A percentile compares a stretch with the other conserved stretches of the same genome.
These are phyloP conservation scores for Gymnodraco acuticeps DNA, from an alignment of 2,797 vertebrate species.

Conservation along the genomic window DNA sequence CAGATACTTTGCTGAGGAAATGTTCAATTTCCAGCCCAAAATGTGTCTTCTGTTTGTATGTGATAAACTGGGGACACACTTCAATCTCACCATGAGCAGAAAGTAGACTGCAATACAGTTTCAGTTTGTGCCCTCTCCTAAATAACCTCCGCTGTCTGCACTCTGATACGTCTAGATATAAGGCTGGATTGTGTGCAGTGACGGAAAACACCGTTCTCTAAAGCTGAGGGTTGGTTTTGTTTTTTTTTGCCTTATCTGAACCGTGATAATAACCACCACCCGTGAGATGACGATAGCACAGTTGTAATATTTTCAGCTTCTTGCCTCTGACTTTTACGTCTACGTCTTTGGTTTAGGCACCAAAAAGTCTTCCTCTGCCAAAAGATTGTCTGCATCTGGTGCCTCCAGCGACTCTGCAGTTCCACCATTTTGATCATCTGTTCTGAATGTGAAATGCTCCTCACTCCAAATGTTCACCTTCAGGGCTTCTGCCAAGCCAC, in stretches of 20 bases:
- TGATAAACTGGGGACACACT: slow-evolving; percentile 34
- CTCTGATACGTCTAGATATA: slow-evolving; percentile 35
- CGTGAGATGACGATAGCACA: slow-evolving; percentile 43
- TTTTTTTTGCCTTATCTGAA: slow-evolving; percentile 31
- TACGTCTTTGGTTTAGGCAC: slow-evolving; percentile 47
- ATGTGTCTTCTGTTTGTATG: slow-evolving; percentile 2
- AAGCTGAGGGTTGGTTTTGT: slow-evolving; percentile 1
- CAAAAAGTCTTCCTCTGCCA: slow-evolving; percentile 47
- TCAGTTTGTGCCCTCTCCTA: slow-evolving; percentile 33
- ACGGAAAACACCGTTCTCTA: slow-evolving; percentile 13
- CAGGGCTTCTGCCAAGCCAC: slow-evolving; percentile 64
- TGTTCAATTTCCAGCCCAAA: slow-evolving; percentile 17
- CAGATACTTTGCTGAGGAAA: slow-evolving; percentile 6
- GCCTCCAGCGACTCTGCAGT: slow-evolving; percentile 59
- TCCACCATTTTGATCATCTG: slow-evolving; percentile 66
- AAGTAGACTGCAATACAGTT: slow-evolving; percentile 21
- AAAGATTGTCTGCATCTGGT: slow-evolving; percentile 63
- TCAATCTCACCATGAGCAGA: slow-evolving; percentile 19
- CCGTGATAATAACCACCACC: slow-evolving; percentile 44
- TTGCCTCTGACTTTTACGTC: slow-evolving; percentile 50
- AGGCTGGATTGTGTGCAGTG: slow-evolving; percentile 27
- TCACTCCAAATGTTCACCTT: slow-evolving; percentile 66
- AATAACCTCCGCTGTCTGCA: slow-evolving; percentile 39
- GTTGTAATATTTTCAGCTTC: slow-evolving; percentile 51
- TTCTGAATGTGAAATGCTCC: slow-evolving; percentile 71